These are phyloP conservation scores for Dreissena polymorpha DNA, from an alignment of 1,140 invertebrate species.

Conservation along the genomic window DNA sequence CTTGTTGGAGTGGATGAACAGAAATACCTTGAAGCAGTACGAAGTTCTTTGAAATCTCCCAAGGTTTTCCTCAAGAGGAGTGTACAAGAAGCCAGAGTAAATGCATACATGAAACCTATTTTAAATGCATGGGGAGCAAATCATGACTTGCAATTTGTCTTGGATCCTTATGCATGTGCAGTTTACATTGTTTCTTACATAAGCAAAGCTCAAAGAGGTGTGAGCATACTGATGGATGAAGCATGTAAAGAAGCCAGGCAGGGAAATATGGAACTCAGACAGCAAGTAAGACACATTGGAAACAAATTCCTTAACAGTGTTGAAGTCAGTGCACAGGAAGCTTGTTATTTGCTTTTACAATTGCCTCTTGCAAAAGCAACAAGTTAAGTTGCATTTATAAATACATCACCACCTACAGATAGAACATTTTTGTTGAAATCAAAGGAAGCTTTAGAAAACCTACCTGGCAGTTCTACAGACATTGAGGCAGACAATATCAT, in stretches of 20 bases:
- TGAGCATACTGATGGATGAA: constrained; percentile 42
- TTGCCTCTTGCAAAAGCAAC: constrained; percentile 39
- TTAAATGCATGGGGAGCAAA: constrained; percentile 58
- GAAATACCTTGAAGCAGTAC: constrained; percentile 54
- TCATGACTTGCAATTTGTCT: constrained; percentile 54
- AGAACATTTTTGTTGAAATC: constrained; percentile 54
- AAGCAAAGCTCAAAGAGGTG: constrained; percentile 55
- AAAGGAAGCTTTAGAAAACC: background rate
- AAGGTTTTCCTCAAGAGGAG: constrained; percentile 57
- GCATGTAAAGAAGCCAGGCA: too few relatives aligned
- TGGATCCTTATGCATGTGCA: constrained; percentile 54
- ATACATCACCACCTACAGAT: constrained; percentile 52
- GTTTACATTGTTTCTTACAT: constrained; percentile 57
- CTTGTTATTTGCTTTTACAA: constrained; percentile 59
- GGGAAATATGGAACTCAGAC: too few relatives aligned
- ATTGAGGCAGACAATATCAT: constrained; percentile 32
- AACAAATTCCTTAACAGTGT: too few relatives aligned
- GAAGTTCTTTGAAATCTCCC: constrained; percentile 49
- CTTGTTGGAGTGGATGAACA: constrained; percentile 50
- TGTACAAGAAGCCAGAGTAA: constrained; percentile 50
- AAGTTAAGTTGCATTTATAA: constrained; percentile 55
- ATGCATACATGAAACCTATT: constrained; percentile 47
- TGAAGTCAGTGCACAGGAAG: too few relatives aligned
- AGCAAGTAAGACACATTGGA: too few relatives aligned
- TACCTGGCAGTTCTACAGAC: constrained; percentile 42